Conservation (phyloP, 2,113 vertebrate species). For the Lonchura striata region DNA sequence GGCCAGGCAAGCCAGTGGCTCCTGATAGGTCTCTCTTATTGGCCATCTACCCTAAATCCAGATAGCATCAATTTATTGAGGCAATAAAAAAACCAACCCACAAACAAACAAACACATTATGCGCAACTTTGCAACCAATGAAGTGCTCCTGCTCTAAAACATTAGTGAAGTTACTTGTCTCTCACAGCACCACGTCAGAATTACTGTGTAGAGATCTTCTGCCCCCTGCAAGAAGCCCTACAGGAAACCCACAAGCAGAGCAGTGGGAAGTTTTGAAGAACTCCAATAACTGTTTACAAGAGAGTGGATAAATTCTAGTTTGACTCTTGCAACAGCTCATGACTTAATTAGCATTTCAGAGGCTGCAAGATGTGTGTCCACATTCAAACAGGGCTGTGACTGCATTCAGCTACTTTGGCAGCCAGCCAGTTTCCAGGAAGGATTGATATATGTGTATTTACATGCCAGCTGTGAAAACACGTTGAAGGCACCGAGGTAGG, state of each 20-base stretch:
- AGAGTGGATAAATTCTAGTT: not conserved
- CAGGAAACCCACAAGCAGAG: not conserved
- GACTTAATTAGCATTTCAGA: not conserved
- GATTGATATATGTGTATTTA: not conserved
- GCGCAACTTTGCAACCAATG: not conserved
- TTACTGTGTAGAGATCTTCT: not conserved
- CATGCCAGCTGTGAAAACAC: not conserved
- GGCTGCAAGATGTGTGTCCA: not conserved
- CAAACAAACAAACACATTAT: fast-evolving
- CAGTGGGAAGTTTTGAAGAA: not conserved
- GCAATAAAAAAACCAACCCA: not conserved
- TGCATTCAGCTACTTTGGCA: not conserved
- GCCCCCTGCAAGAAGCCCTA: not conserved
- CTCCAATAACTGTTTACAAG: not conserved
- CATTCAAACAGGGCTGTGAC: not conserved
- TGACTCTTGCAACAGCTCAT: not conserved
- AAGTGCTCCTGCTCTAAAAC: not conserved
- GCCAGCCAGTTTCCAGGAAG: not conserved
- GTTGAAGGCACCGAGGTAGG: not conserved
- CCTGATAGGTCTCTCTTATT: not conserved
- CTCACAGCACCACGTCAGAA: not conserved
- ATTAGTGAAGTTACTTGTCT: not conserved
- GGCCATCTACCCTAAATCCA: not conserved
- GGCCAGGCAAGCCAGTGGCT: not conserved
- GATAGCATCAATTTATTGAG: not conserved